Evolutionary conservation across 2,797 vertebrate species (phyloP).

Genomic region (Melanotaenia nigrans): DNA sequence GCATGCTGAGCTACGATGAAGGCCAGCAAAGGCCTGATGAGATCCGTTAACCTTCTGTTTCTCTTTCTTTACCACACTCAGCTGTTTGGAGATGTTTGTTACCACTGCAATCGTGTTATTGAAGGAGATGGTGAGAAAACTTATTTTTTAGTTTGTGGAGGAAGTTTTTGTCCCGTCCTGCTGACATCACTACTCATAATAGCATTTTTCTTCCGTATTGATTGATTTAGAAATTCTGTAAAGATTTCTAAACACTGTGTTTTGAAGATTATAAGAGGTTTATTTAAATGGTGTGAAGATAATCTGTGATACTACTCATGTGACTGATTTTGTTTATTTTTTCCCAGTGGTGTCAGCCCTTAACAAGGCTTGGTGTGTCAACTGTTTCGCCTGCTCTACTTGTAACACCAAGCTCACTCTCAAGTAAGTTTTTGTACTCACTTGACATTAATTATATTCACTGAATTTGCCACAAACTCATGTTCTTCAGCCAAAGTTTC

Average conservation of each 20-base stretch:
- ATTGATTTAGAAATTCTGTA: background rate
- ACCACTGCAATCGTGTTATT: slow-evolving; percentile 97
- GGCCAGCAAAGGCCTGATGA: background rate
- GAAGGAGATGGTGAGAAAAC: slow-evolving; percentile 93
- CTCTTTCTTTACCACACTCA: slow-evolving; percentile 64
- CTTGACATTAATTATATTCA: background rate
- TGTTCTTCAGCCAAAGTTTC: background rate
- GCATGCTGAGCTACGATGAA: slow-evolving; percentile 15
- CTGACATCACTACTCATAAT: background rate
- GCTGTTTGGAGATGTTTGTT: slow-evolving; percentile 97
- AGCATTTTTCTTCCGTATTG: background rate
- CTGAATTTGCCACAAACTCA: background rate
- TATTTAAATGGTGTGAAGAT: background rate
- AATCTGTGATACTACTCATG: background rate
- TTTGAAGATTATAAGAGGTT: background rate
- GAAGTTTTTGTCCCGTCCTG: background rate
- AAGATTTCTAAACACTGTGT: background rate
- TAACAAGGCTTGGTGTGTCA: slow-evolving; percentile 99
- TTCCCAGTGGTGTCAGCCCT: slow-evolving; percentile 94
- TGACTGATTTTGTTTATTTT: slow-evolving; percentile 5
- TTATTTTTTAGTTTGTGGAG: background rate
- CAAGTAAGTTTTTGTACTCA: slow-evolving; percentile 89
- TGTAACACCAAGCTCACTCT: slow-evolving; percentile 98
- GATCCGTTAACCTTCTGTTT: slow-evolving; percentile 21
- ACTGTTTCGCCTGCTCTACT: slow-evolving; percentile 97